Evolutionary conservation across 2,113 vertebrate genomes (phyloP), one percentile per base, ranked within the genome.

Genomic region (Narcine bancroftii): DNA sequence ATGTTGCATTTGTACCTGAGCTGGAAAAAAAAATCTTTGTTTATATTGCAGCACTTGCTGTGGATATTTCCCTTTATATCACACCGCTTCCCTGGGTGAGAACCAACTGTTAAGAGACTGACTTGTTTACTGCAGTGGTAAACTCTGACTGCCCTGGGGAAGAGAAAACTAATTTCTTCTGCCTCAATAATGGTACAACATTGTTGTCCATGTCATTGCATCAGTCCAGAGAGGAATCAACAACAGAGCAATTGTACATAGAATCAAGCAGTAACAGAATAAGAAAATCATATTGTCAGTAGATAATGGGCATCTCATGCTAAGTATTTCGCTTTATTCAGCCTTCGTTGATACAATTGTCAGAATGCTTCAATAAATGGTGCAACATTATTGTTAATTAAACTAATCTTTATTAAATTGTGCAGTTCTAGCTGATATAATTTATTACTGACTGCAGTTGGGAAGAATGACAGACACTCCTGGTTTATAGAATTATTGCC

Each of bases 191-290:
- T 96, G 95, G 97, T 92, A 95, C 94, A 96, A 94, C 96, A 95
- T 94, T 93, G 95, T 95, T 95, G 95, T 93, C 95, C 95, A 66
- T 95, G 96, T 96, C 96, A 63, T 94, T 96, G 96, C 94, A 93
- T 92, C 94, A 96, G 97, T 95, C 96, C 94, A 73, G 79, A 79
- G 93, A 92, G 94, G 93, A 96, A 98, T 98, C 98, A 96, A 98
- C 98, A 95, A 92, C 93, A 93, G 95, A 96, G 95, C 93, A 94
- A 95, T 95, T 95, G 93, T 93, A 92, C 93, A 93, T 92, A 93
- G 94, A 93, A 93, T 53, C 92, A 93, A 92, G 65, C 36, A 69
- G 36, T 29, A 24, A 7, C 87, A 91, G 63, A 45, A 66, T 5
- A 91, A 36, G 42, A 71, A 66, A 45, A 33, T 47, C 60, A 69